Evolutionary conservation across 2,113 vertebrate genomes (phyloP).

Genomic region (Diglossa brunneiventris): DNA sequence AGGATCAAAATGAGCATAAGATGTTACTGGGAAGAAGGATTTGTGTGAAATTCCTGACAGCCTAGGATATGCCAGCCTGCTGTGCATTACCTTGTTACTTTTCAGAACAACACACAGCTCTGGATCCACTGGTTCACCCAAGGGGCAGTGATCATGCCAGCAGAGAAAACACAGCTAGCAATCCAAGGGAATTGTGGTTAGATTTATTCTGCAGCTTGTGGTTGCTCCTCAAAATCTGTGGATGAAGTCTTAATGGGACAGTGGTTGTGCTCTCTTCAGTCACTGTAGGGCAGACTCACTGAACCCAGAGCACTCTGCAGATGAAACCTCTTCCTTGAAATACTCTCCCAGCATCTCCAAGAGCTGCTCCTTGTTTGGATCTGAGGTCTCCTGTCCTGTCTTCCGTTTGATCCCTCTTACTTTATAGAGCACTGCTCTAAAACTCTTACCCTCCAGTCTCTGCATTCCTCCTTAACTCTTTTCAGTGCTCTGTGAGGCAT

Average conservation of each 20-base stretch:
- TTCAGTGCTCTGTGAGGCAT: fast-evolving
- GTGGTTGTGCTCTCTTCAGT: background rate
- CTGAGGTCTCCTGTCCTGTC: background rate
- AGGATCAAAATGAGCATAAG: background rate
- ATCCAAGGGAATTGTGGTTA: background rate
- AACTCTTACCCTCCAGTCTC: background rate
- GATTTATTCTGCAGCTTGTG: background rate
- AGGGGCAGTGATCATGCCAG: background rate
- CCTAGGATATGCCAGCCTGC: background rate
- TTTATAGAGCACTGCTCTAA: background rate
- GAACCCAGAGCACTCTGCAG: background rate
- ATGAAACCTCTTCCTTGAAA: background rate
- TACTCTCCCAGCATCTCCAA: background rate
- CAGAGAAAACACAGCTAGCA: background rate
- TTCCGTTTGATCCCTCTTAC: background rate
- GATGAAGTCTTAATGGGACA: background rate
- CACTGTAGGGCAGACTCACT: background rate
- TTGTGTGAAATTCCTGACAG: background rate
- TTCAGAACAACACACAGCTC: background rate
- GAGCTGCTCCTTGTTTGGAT: background rate
- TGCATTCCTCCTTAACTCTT: background rate
- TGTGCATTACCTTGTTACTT: background rate
- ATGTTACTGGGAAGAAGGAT: background rate
- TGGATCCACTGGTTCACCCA: background rate
- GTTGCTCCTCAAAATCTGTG: background rate